A percentile compares a stretch with the other conserved stretches of the same genome.
Evolutionary conservation across 2,888 invertebrate species (phyloP).

Genomic region (Ceratothoa steindachneri): DNA sequence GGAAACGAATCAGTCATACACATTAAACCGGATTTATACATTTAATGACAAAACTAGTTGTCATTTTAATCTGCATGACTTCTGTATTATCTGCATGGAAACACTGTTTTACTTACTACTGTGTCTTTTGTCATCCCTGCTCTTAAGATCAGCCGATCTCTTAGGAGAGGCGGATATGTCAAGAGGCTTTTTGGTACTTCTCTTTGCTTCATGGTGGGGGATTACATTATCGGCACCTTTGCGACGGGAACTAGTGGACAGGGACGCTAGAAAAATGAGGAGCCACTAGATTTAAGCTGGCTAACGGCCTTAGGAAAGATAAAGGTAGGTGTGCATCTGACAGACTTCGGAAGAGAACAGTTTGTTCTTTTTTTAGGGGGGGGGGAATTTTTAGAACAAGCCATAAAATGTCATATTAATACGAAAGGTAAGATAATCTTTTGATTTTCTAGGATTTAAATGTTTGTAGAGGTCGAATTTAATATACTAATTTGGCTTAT

Average conservation of each 20-base stretch:
- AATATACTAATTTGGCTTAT: too few relatives aligned
- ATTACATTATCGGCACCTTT: slow-evolving; percentile 44
- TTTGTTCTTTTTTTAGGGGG: too few relatives aligned
- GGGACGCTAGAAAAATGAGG: slow-evolving; percentile 47
- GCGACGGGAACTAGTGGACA: slow-evolving; percentile 48
- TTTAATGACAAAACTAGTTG: background rate
- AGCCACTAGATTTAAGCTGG: slow-evolving; percentile 14
- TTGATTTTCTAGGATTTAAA: too few relatives aligned
- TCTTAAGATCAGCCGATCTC: slow-evolving; percentile 44
- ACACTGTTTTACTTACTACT: slow-evolving; percentile 44
- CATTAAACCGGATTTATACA: background rate
- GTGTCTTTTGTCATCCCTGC: slow-evolving; percentile 43
- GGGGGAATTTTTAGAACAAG: too few relatives aligned
- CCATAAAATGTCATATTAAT: too few relatives aligned
- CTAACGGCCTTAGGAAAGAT: too few relatives aligned
- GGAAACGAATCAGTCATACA: background rate
- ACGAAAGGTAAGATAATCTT: too few relatives aligned
- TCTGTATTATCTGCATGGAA: background rate
- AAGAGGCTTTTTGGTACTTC: slow-evolving; percentile 45
- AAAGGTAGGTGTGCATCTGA: too few relatives aligned
- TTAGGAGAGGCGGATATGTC: slow-evolving; percentile 46
- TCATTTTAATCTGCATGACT: background rate
- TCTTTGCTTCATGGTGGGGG: slow-evolving; percentile 47
- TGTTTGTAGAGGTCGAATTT: too few relatives aligned
- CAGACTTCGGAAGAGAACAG: background rate